A percentile compares a stretch with the other conserved stretches of the same genome.
Conservation (phyloP, 2,888 invertebrate species). For the Marronus borbonicus region DNA sequence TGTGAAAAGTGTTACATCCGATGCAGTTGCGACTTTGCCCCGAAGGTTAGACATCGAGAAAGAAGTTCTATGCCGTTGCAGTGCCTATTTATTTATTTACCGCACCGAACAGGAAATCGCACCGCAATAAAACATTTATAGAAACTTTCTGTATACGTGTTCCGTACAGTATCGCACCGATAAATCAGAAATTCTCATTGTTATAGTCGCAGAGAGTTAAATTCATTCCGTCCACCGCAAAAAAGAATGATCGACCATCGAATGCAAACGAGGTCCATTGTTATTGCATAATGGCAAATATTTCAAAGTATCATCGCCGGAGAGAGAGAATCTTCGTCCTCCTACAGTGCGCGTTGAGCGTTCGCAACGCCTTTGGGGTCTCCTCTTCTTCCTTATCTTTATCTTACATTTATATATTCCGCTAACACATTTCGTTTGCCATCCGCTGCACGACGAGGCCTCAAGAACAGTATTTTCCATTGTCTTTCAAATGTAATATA, state of each 20-base stretch:
- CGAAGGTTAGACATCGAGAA: neutral
- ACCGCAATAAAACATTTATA: constrained; percentile 29
- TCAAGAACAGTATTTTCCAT: neutral
- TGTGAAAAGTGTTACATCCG: too few relatives aligned
- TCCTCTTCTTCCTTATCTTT: constrained; percentile 3
- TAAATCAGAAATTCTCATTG: constrained; percentile 43
- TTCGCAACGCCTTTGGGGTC: constrained; percentile 16
- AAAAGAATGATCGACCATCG: constrained; percentile 24
- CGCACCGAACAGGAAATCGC: constrained; percentile 6
- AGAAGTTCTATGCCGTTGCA: constrained; percentile 2
- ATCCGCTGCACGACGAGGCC: neutral
- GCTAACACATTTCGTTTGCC: constrained; percentile 21
- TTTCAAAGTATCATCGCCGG: constrained; percentile 43
- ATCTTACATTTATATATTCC: constrained; percentile 30
- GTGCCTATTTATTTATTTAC: constrained; percentile 5
- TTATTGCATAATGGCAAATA: constrained; percentile 44
- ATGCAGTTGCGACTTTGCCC: too few relatives aligned
- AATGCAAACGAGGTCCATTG: constrained; percentile 42
- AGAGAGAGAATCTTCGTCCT: constrained; percentile 13
- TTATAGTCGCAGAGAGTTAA: constrained; percentile 22
- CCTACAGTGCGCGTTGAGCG: constrained; percentile 15
- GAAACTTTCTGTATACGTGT: constrained; percentile 34
- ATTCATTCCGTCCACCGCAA: constrained; percentile 26
- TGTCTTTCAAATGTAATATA: too few relatives aligned
- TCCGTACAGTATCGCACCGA: constrained; percentile 17